phyloP scores from a whole-genome alignment of 1,140 invertebrate genomes.

The Stegodyphus dumicola region DNA sequence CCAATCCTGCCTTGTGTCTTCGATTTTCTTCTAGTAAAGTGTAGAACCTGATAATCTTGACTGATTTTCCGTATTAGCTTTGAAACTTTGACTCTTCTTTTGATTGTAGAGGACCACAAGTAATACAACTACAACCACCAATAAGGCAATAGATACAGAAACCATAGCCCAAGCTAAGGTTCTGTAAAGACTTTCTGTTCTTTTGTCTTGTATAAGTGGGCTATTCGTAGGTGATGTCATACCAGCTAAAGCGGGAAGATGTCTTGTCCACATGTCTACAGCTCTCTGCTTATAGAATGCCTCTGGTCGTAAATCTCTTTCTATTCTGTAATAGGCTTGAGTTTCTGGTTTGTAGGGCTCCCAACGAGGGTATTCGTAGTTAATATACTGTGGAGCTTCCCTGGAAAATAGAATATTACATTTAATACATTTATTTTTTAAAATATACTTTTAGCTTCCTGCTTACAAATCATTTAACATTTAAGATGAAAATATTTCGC shows the following conservation, averaged over 20 bases:
- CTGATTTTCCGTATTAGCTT: conserved; percentile 52
- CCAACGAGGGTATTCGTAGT: conserved; percentile 63
- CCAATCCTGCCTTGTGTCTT: too few species aligned
- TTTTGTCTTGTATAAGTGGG: conserved; percentile 33
- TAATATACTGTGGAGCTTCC: conserved; percentile 59
- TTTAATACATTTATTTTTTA: not conserved
- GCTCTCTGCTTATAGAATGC: conserved; percentile 39
- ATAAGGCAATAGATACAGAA: conserved; percentile 61
- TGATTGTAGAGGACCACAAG: conserved; percentile 63
- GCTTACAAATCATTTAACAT: too few species aligned
- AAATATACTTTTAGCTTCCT: too few species aligned
- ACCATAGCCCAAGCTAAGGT: conserved; percentile 65
- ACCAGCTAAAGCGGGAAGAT: conserved; percentile 54
- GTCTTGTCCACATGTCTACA: conserved; percentile 62
- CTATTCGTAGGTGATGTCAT: conserved; percentile 29
- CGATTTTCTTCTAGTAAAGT: conserved; percentile 63
- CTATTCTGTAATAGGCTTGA: conserved; percentile 61
- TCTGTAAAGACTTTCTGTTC: conserved; percentile 50
- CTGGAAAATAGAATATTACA: conserved; percentile 33
- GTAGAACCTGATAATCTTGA: conserved; percentile 57
- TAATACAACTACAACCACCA: conserved; percentile 63
- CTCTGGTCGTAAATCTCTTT: conserved; percentile 18
- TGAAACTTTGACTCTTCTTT: conserved; percentile 64
- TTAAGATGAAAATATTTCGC: too few species aligned
- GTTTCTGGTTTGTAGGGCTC: conserved; percentile 44